Conservation (phyloP, 1,140 invertebrate genomes). For the Rhyzopertha dominica region DNA sequence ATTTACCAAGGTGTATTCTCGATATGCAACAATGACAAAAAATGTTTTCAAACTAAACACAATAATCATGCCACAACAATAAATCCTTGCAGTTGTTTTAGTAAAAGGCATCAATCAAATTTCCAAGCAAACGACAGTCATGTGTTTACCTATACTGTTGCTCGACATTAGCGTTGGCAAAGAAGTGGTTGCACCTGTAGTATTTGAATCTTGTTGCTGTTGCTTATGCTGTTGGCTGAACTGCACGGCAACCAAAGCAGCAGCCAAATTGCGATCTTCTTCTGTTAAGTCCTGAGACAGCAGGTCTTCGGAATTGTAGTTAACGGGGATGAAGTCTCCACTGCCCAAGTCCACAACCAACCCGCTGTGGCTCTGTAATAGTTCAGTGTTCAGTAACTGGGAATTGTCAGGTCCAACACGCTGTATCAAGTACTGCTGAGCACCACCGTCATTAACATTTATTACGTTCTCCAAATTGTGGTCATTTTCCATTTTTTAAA, state of each 20-base stretch:
- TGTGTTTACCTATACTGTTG: constrained; percentile 3
- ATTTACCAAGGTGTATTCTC: no score
- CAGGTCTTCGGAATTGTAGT: constrained; percentile 42
- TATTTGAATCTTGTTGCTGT: constrained; percentile 41
- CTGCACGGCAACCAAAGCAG: constrained; percentile 51
- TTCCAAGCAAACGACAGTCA: no score
- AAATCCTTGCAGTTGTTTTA: no score
- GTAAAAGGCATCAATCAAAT: no score
- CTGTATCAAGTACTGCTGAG: constrained; percentile 40
- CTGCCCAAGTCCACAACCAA: constrained; percentile 41
- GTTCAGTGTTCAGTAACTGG: constrained; percentile 37
- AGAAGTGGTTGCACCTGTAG: constrained; percentile 18
- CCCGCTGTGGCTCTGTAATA: constrained; percentile 40
- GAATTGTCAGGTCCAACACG: constrained; percentile 38
- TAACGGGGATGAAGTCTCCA: constrained; percentile 43
- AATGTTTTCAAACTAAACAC: no score
- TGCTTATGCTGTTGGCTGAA: constrained; percentile 50
- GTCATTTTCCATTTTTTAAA: constrained; percentile 25
- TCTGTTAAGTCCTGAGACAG: constrained; percentile 46
- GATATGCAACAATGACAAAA: no score
- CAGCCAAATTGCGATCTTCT: constrained; percentile 49
- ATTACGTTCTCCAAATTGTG: constrained; percentile 38
- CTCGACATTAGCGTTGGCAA: constrained; percentile 19
- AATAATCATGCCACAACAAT: no score
- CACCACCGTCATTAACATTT: constrained; percentile 30